These are phyloP conservation scores for Heterotis niloticus DNA, from an alignment of 2,113 vertebrate genomes.

Conservation along the genomic window DNA sequence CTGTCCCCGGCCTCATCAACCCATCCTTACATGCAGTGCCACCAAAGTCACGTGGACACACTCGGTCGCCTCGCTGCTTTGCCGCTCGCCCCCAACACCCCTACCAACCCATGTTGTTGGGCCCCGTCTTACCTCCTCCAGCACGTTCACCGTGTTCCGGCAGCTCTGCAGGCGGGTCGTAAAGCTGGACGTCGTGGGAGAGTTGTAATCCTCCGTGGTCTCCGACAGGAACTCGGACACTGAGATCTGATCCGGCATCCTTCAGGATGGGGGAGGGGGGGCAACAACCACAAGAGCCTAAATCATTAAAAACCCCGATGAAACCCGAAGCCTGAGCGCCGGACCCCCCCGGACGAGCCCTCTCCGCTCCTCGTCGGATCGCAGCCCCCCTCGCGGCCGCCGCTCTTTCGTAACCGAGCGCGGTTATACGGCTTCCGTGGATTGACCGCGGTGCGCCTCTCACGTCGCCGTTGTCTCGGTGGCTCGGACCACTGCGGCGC, in stretches of 20 bases:
- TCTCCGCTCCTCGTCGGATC: not conserved
- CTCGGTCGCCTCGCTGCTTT: too few species aligned
- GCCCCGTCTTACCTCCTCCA: conserved; percentile 86
- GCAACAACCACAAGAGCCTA: not conserved
- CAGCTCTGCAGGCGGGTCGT: conserved; percentile 98
- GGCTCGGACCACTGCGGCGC: conserved; percentile 25
- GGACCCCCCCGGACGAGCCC: too few species aligned
- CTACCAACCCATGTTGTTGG: not conserved
- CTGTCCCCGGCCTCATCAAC: too few species aligned
- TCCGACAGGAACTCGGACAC: conserved; percentile 94
- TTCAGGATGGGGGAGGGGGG: conserved; percentile 36
- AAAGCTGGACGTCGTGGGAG: conserved; percentile 98
- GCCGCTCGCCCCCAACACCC: too few species aligned
- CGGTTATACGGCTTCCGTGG: conserved; percentile 18
- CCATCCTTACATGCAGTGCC: too few species aligned
- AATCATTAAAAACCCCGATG: conserved; percentile 26
- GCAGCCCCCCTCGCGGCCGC: not conserved
- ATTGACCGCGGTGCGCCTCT: conserved; percentile 25
- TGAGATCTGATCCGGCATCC: conserved; percentile 90
- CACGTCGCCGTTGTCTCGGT: not conserved
- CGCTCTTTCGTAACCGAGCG: conserved; percentile 9
- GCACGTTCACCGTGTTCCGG: conserved; percentile 89
- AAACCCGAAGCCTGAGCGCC: not conserved
- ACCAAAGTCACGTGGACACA: too few species aligned
- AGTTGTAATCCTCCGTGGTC: conserved; percentile 99